Base-by-base conservation (phyloP, 2,797 vertebrate species). In the Takifugu ocellatus region DNA sequence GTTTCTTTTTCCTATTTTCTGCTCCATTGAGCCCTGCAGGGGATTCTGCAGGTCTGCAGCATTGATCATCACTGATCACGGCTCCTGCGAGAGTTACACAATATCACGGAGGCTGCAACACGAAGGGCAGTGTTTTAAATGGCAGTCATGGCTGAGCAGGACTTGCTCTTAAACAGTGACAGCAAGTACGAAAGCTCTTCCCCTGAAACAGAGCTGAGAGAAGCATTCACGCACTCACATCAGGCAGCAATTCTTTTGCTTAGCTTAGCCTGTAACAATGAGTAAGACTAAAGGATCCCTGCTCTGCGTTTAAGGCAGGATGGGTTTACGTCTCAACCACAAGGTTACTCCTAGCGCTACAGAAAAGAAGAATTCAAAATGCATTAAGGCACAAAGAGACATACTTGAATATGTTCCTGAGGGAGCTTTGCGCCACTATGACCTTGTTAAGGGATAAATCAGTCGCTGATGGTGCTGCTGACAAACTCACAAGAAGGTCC, bases 1-100 rank as follows among this genome's bases (percentile, higher is more conserved):
- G 60, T 72, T 82, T 86, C 42, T 36, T 59, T 49, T 84, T 79
- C 68, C 63, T 59, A 84, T 88, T 87, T 84, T 76, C 70, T 63
- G 72, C 81, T 78, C 66, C 71, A 70, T 67, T 75, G 78, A 74
- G 66, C 70, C 58, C 68, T 56, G 71, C 72, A 66, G 76, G 77
- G 56, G 68, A 61, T 49, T 21, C 70, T 25, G 36, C 54, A 55
- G 58, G 55, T 62, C 73, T 51, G 50, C 65, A 45, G 61, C 53
- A 68, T 69, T 61, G 61, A 74, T 77, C 70, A 72, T 84, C 82
- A 79, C 74, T 55, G 63, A 49, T 39, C 63, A 73, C 33, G 27
- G 64, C 69, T 66, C 74, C 57, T 24, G 33, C 17, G 76, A 56
- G 75, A 54, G 53, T 25, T 60, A 31, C 16, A 17, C n/a, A 51